These are phyloP conservation scores for Chamaetylas fuelleborni DNA, from an alignment of 2,113 vertebrate species.

Conservation along the genomic window DNA sequence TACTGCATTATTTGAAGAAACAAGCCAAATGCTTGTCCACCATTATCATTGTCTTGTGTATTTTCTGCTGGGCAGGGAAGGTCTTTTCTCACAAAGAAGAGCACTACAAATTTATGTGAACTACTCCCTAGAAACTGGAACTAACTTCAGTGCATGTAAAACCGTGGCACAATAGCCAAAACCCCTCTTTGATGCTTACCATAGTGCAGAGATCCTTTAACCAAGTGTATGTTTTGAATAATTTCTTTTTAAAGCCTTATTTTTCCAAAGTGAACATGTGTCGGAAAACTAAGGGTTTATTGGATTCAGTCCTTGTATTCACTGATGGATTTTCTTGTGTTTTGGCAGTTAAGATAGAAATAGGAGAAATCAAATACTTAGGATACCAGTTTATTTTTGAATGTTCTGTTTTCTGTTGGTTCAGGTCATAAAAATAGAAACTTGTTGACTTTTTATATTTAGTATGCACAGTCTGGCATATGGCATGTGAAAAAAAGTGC, in stretches of 20 bases:
- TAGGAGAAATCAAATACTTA: neutral
- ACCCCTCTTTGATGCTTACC: neutral
- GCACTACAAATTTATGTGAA: neutral
- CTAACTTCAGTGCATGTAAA: neutral
- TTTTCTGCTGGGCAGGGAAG: neutral
- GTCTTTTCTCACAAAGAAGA: neutral
- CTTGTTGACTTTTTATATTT: neutral
- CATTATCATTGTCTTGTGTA: neutral
- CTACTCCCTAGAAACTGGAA: neutral
- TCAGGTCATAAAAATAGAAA: neutral
- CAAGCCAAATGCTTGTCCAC: neutral
- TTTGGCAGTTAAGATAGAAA: neutral
- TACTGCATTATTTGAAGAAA: neutral
- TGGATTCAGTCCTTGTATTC: neutral
- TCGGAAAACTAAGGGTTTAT: neutral
- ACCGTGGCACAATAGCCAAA: neutral
- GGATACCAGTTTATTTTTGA: neutral
- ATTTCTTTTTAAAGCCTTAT: neutral
- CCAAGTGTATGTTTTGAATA: neutral
- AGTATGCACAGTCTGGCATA: neutral
- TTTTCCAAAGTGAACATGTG: neutral
- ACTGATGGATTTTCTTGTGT: neutral
- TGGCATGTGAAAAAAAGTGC: neutral
- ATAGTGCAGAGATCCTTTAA: neutral
- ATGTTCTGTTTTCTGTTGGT: neutral